phyloP scores from a whole-genome alignment of 2,797 vertebrate genomes.

The Arnoldichthys spilopterus region DNA sequence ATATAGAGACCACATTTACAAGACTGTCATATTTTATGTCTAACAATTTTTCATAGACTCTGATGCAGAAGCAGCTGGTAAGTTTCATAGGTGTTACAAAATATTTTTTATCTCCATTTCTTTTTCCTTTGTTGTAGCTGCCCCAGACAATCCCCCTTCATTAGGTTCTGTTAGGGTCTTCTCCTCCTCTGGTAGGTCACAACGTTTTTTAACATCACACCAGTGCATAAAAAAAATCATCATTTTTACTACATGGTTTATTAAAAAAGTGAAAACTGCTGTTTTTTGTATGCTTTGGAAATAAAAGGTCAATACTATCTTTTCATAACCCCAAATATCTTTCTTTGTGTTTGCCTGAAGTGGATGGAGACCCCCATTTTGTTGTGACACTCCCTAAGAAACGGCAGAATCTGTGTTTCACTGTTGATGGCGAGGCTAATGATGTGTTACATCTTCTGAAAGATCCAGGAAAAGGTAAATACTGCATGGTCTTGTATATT shows the following conservation, averaged over 20 bases:
- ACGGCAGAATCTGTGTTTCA: slow-evolving; percentile 83
- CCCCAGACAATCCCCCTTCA: slow-evolving; percentile 64
- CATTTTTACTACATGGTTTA: neutral
- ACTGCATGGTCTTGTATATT: neutral
- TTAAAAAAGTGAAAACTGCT: neutral
- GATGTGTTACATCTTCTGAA: slow-evolving; percentile 83
- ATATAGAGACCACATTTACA: neutral
- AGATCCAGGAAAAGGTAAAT: slow-evolving; percentile 74
- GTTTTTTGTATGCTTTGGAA: neutral
- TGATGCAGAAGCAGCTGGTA: slow-evolving; percentile 41
- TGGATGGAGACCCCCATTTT: slow-evolving; percentile 89
- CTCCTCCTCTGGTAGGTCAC: slow-evolving; percentile 75
- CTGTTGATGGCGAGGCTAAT: slow-evolving; percentile 79
- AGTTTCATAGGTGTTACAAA: neutral
- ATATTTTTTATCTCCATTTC: neutral
- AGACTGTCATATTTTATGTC: neutral
- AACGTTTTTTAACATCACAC: neutral
- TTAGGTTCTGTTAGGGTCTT: slow-evolving; percentile 68
- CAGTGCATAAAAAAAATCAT: neutral
- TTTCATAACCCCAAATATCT: neutral
- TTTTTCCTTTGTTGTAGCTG: slow-evolving; percentile 25
- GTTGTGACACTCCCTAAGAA: slow-evolving; percentile 79
- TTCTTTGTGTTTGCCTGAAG: slow-evolving; percentile 66
- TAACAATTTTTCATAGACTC: slow-evolving; percentile 32
- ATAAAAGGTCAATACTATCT: neutral